phyloP scores from a whole-genome alignment of 2,113 vertebrate genomes.

The Malaclemys terrapin region DNA sequence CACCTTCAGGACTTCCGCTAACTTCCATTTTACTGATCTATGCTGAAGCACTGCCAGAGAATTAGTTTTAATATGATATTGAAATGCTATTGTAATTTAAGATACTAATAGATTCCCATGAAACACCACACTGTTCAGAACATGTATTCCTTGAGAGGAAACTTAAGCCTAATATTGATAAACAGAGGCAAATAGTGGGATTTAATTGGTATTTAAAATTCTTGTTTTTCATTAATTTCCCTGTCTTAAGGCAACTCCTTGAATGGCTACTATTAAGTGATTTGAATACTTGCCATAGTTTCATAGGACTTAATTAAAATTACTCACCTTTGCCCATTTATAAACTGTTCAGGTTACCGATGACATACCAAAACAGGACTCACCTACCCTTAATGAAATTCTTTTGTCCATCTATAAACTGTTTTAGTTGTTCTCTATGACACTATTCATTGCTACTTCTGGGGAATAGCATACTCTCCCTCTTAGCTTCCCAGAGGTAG shows the following conservation, averaged over 20 bases:
- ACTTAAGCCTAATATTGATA: not conserved
- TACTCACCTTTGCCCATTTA: not conserved
- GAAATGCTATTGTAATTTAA: not conserved
- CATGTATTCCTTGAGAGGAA: not conserved
- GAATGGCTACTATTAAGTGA: not conserved
- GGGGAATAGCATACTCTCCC: not conserved
- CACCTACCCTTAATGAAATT: not conserved
- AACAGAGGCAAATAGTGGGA: not conserved
- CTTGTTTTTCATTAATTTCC: not conserved
- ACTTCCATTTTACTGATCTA: no score
- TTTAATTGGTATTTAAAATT: not conserved
- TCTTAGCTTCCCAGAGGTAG: not conserved
- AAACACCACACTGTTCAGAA: not conserved
- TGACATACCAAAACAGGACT: not conserved
- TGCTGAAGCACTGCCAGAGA: not conserved
- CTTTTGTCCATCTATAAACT: not conserved
- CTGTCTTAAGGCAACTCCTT: not conserved
- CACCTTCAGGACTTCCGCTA: not conserved
- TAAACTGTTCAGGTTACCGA: not conserved
- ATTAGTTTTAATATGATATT: not conserved
- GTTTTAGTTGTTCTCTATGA: not conserved
- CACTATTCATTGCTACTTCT: not conserved
- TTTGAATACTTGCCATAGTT: not conserved
- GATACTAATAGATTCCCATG: not conserved
- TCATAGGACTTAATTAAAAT: not conserved